Evolutionary conservation across 2,797 vertebrate genomes (phyloP).

Genomic region (Cyclopterus lumpus): DNA sequence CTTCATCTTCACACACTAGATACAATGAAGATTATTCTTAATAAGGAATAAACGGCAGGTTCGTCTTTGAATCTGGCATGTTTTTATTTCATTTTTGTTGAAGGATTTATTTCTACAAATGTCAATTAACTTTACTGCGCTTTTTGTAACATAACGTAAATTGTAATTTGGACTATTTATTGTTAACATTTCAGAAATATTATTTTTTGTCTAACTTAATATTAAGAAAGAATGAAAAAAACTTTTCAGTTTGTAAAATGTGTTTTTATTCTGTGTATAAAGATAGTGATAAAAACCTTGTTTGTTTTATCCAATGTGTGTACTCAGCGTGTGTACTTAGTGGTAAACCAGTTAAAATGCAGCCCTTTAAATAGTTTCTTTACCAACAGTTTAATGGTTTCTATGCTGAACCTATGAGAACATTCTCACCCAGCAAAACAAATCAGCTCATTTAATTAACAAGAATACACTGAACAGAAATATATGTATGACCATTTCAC

Average conservation of each 20-base stretch:
- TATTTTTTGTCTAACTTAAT: slow-evolving; percentile 89
- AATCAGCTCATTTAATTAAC: neutral
- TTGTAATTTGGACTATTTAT: slow-evolving; percentile 96
- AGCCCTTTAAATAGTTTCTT: neutral
- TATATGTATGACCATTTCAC: neutral
- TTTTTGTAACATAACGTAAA: slow-evolving; percentile 98
- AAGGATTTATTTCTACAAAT: slow-evolving; percentile 77
- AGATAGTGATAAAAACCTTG: slow-evolving; percentile 76
- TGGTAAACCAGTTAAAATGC: neutral
- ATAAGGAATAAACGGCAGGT: slow-evolving; percentile 46
- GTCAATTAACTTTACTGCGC: slow-evolving; percentile 88
- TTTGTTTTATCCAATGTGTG: slow-evolving; percentile 21
- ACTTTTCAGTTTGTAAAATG: slow-evolving; percentile 91
- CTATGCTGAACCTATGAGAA: neutral
- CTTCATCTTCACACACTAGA: slow-evolving; percentile 54
- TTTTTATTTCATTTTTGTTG: slow-evolving; percentile 27
- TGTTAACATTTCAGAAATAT: slow-evolving; percentile 86
- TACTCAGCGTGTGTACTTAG: neutral
- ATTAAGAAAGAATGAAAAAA: slow-evolving; percentile 87
- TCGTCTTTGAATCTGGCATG: slow-evolving; percentile 53
- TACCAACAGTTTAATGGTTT: slow-evolving; percentile 2
- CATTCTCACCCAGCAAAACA: neutral
- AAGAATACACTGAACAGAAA: neutral
- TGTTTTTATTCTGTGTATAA: slow-evolving; percentile 94
- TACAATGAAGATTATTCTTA: slow-evolving; percentile 36